Conservation (phyloP, 1,140 invertebrate species). For the Drosophila seguyi region DNA sequence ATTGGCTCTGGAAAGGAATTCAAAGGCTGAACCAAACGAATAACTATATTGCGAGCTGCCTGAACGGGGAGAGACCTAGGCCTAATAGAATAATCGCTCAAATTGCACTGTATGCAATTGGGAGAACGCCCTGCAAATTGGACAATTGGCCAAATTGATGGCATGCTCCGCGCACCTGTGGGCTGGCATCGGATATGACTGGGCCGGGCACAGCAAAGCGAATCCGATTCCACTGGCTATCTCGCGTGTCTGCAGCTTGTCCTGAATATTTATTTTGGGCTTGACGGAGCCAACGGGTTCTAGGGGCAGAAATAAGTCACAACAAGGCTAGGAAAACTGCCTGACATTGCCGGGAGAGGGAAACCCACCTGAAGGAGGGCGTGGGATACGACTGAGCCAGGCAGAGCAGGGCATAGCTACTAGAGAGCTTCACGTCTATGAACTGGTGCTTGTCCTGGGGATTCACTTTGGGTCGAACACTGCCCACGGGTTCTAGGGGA, state of each 20-base stretch:
- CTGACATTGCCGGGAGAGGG: slow-evolving; percentile 18
- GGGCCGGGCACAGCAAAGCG: slow-evolving; percentile 88
- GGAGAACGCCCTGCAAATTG: slow-evolving; percentile 42
- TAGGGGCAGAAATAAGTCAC: slow-evolving; percentile 76
- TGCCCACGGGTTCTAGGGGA: slow-evolving; percentile 90
- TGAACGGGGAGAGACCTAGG: slow-evolving; percentile 85
- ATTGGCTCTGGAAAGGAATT: slow-evolving; percentile 88
- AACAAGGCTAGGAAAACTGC: slow-evolving; percentile 40
- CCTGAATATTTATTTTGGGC: slow-evolving; percentile 88
- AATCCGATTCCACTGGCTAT: slow-evolving; percentile 82
- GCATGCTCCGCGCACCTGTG: slow-evolving; percentile 87
- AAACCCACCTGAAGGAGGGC: slow-evolving; percentile 89
- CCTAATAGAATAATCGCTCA: slow-evolving; percentile 56
- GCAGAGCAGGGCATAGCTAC: slow-evolving; percentile 87
- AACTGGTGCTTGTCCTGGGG: slow-evolving; percentile 87
- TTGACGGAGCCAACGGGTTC: slow-evolving; percentile 90
- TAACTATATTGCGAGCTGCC: slow-evolving; percentile 31
- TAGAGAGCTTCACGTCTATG: slow-evolving; percentile 87
- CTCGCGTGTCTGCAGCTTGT: slow-evolving; percentile 85
- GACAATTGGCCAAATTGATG: slow-evolving; percentile 44
- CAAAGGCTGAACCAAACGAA: neutral
- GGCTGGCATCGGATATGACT: slow-evolving; percentile 89
- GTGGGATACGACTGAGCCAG: slow-evolving; percentile 90
- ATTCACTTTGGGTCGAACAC: slow-evolving; percentile 90
- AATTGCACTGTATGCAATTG: slow-evolving; percentile 32